These are phyloP conservation scores for Bagarius yarrelli DNA, from an alignment of 2,113 vertebrate genomes.

Conservation along the genomic window DNA sequence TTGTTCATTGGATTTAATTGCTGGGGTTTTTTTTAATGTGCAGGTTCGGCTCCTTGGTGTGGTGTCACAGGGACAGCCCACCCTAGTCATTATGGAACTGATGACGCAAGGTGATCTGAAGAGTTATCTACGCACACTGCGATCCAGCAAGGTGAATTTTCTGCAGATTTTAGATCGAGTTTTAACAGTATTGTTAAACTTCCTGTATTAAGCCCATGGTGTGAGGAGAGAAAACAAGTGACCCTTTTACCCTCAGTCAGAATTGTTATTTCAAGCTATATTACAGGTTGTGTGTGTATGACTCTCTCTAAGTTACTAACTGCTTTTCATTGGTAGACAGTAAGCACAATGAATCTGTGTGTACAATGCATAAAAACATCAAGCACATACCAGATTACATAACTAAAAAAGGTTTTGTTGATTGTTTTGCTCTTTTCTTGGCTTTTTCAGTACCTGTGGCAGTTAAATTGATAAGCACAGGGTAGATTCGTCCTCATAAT, in stretches of 20 bases:
- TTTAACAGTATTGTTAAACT: background rate
- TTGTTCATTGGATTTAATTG: background rate
- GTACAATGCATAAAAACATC: background rate
- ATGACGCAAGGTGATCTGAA: conserved; percentile 98
- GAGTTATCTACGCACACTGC: conserved; percentile 89
- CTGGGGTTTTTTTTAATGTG: background rate
- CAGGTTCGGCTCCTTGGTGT: conserved; percentile 95
- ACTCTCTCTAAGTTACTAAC: background rate
- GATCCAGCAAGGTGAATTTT: conserved; percentile 81
- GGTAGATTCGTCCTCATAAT: background rate
- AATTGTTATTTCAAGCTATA: background rate
- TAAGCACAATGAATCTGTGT: background rate
- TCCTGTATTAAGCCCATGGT: background rate
- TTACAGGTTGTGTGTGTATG: background rate
- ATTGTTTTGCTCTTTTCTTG: background rate
- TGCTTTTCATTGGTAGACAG: background rate
- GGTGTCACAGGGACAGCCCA: conserved; percentile 97
- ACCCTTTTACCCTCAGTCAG: background rate
- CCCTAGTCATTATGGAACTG: conserved; percentile 97
- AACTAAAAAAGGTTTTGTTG: background rate
- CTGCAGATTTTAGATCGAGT: background rate
- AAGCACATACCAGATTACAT: background rate
- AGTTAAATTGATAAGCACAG: background rate
- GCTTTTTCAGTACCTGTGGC: background rate
- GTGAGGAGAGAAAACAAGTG: too few species aligned